Percentiles rank a stretch among this genome's conserved stretches.
phyloP scores from a whole-genome alignment of 2,113 vertebrate genomes.

The Pionites leucogaster region DNA sequence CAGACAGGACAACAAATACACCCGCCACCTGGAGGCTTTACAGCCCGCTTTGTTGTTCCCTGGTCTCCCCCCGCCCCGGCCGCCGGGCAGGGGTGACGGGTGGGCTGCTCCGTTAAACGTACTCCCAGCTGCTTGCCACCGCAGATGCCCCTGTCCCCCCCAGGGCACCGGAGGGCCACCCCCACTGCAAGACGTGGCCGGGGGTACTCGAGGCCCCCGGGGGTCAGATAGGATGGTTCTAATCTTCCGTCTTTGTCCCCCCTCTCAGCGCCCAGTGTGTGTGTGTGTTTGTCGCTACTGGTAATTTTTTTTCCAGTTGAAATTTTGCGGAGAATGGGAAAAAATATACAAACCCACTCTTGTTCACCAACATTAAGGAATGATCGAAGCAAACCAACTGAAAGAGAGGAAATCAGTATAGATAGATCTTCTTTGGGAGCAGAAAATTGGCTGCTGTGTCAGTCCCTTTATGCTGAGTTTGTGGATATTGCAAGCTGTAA shows the following conservation, averaged over 20 bases:
- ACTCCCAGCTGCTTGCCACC: rapidly evolving
- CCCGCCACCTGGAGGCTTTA: constrained; percentile 75
- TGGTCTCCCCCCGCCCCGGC: background rate
- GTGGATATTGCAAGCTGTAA: constrained; percentile 32
- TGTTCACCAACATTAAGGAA: background rate
- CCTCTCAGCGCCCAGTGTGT: rapidly evolving
- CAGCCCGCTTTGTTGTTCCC: constrained; percentile 72
- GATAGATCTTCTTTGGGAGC: background rate
- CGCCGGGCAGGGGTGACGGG: background rate
- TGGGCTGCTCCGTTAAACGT: background rate
- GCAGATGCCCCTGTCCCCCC: background rate
- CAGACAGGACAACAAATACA: constrained; percentile 75
- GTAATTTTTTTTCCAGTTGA: background rate
- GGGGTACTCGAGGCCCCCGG: too few relatives aligned
- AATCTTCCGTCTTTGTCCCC: background rate
- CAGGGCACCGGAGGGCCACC: background rate
- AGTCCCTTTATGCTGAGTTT: constrained; percentile 1
- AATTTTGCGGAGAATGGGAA: background rate
- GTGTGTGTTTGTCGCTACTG: background rate
- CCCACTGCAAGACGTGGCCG: background rate
- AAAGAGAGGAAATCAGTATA: background rate
- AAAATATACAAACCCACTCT: background rate
- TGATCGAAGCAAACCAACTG: constrained; percentile 23
- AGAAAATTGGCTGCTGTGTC: constrained; percentile 45
- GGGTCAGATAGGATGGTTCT: background rate